These are phyloP conservation scores for Actenoides hombroni DNA, from an alignment of 2,113 vertebrate genomes.

Conservation along the genomic window DNA sequence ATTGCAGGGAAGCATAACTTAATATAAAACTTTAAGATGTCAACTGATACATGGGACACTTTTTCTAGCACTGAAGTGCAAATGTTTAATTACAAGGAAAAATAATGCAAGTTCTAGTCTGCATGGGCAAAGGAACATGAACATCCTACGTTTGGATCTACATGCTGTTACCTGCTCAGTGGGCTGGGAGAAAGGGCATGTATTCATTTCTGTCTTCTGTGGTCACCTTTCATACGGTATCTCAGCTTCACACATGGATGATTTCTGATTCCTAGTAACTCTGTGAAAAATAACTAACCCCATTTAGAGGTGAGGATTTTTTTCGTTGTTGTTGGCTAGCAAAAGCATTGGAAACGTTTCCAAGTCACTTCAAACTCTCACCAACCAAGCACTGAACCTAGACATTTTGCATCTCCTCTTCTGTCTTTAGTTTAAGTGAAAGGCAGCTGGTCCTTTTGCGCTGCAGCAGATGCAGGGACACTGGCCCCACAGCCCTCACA, in stretches of 20 bases:
- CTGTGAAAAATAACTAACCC: background rate
- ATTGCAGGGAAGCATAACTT: background rate
- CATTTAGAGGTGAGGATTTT: background rate
- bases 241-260: background rate
- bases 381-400: accelerated
- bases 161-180: background rate
- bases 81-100: background rate
- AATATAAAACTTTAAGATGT: background rate
- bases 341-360: background rate
- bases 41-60: background rate
- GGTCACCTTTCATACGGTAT: background rate
- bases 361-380: background rate
- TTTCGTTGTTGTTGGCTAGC: background rate
- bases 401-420: accelerated
- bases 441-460: accelerated
- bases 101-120: background rate
- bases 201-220: background rate
- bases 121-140: background rate
- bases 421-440: accelerated
- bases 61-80: background rate
- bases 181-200: background rate
- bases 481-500: accelerated
- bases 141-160: background rate
- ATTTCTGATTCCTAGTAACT: background rate
- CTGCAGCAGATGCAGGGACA: accelerated